Base-by-base conservation (phyloP, 2,888 invertebrate genomes). In the Cylloceria caligata region DNA sequence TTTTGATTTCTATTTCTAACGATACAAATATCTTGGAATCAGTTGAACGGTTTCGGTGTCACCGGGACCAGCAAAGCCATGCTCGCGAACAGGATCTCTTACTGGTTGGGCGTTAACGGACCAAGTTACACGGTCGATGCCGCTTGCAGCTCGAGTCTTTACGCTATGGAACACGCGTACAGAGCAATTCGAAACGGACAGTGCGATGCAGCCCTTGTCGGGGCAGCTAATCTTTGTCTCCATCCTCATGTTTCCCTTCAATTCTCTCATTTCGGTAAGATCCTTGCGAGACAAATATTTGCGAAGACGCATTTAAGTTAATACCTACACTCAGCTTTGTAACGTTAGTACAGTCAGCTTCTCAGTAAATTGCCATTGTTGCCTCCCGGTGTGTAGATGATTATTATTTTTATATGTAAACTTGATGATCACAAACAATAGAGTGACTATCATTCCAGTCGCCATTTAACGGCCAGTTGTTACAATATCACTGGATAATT, bases 141-240 rank as follows among this genome's bases (percentile, higher is more conserved):
- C 0, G 99, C 99, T 0, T 99, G 99, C 92, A 98, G 98, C n/a
- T 98, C 98, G 74, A 97, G 98, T 7, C 94, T 98, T 85, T 95
- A 97, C 87, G 98, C 98, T 0, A 86, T 99, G 75, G 97, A 98
- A 88, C 96, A 96, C 84, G 97, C 97, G 11, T 97, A 96, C 91
- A 94, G 94, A 65, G 95, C 97, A 0, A 95, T 98, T 60, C 94
- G 96, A 39, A 95, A 95, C 85, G 98, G 97, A 0, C 95, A 96
- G 83, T 98, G 98, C 89, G 98, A 99, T 82, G 94, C 96, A 0
- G 99, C 98, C 0, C 95, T 99, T 72, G 97, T 99, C 3, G 98
- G 97, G 4, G 98, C 98, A 0, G 94, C 96, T 19, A 98, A 97
- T 91, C 93, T 99, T 30, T 96, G 97, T 87, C 94, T 98, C 0